Evolutionary conservation across 1,140 invertebrate genomes (phyloP), one percentile per base, ranked within the genome.

Genomic region (Argopecten irradians): DNA sequence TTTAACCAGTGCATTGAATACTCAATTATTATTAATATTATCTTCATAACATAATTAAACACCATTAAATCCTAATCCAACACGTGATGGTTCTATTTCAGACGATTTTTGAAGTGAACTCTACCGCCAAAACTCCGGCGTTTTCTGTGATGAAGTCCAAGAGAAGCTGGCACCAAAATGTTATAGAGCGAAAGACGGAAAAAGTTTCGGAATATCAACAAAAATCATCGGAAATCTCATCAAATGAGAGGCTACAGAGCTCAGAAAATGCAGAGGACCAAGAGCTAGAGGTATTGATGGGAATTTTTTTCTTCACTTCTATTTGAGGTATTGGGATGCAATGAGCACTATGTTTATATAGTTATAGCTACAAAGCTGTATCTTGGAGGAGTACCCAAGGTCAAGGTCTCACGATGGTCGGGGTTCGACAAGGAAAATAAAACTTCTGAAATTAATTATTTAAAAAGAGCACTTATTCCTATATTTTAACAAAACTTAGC

Each of bases 91-190:
- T 39, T 91, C 91, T 89, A 90, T 96, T 97, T 41, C 93, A 99
- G 98, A 99, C 98, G 14, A 97, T 99, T 92, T 98, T 99, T 96
- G 99, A 99, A 96, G 96, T 99, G 35, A 97, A 98, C 87, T 96
- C 97, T 9, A 98, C 97, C 88, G 97, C 97, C 87, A 98, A 98
- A 90, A 98, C 97, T 0, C 88, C 92, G 71, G 94, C 93, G 13
- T 95, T 95, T 87, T 90, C 91, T 14, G 93, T 97, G 9, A 97
- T 97, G 96, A 95, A 96, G 88, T 90, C 92, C n/a, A 97, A 97
- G 91, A 92, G 96, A 85, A 93, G 93, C 34, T 86, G 91, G 2
- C 95, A 96, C 92, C 92, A 92, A 13, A 86, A 87, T 8, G 90
- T 93, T 19, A 93, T 95, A 14, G 82, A 88, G 14, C 86, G 34